These are phyloP conservation scores for Phaonia tiefii DNA, from an alignment of 2,888 invertebrate species.

Conservation along the genomic window DNA sequence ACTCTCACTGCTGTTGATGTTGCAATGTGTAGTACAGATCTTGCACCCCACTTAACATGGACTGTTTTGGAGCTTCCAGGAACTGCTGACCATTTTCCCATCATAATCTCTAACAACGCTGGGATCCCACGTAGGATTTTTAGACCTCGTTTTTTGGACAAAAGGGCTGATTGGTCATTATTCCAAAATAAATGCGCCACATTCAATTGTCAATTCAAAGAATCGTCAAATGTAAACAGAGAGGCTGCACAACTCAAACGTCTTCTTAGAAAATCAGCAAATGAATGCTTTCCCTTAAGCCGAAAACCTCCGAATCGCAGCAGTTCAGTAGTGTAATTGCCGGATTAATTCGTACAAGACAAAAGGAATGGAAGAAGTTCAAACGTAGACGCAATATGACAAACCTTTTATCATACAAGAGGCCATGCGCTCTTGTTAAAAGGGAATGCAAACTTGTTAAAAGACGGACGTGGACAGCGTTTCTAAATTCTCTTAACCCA, in stretches of 20 bases:
- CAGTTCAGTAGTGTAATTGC: conserved; percentile 28
- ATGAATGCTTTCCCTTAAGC: conserved; percentile 17
- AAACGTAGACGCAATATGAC: background rate
- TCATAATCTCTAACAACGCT: background rate
- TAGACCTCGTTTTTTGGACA: background rate
- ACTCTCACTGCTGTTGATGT: conserved; percentile 34
- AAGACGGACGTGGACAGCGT: background rate
- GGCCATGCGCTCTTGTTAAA: conserved; percentile 22
- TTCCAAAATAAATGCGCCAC: background rate
- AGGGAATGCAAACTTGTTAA: conserved; percentile 9
- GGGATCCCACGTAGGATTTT: background rate
- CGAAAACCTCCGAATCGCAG: background rate
- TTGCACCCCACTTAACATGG: background rate
- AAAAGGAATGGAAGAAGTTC: conserved; percentile 9
- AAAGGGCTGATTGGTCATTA: background rate
- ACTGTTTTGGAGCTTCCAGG: background rate
- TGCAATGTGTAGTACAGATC: conserved; percentile 17
- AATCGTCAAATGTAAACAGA: too few relatives aligned
- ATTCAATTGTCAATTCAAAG: too few relatives aligned
- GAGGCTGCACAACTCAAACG: conserved; percentile 24
- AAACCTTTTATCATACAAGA: conserved; percentile 7
- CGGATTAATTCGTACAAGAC: background rate
- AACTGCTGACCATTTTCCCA: conserved; percentile 7
- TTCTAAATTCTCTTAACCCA: conserved; percentile 43
- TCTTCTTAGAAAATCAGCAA: conserved; percentile 15